Evolutionary conservation across 1,140 invertebrate genomes (phyloP), one percentile per base, ranked within the genome.

Genomic region (Mesaphorura yosii): DNA sequence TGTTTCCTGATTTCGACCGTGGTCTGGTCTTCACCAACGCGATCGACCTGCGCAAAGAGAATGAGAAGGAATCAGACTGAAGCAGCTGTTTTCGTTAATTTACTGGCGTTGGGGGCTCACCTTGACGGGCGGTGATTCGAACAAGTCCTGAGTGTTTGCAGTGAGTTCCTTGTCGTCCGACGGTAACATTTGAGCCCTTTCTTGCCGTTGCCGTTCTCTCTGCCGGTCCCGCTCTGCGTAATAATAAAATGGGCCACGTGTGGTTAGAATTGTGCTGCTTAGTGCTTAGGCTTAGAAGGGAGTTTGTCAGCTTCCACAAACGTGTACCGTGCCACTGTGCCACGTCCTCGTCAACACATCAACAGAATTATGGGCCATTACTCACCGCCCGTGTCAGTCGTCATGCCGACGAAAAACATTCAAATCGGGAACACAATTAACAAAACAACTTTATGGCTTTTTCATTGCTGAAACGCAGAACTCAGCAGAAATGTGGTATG

Each of bases 1-100:
- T 79, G 81, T 42, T 75, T 79, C 65, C 82, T 79, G 59, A 86
- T 84, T 64, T 84, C 77, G 64, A 82, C 78, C 46, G 76, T 78
- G n/a, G 80, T 76, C 39, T 74, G 76, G 67, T 87, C 83, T 37
- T 74, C 40, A 75, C 72, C 64, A 75, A 78, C 59, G 75, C n/a
- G 79, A 58, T 71, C 79, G 51, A 84, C 79, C 82, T 84, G 71
- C 3, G 69, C 68, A 26, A n/a, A n/a, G 6, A 42, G 17, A 10
- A 42, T 22, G 17, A 46, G 19, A 57, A 49, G 59, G 54, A 62
- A 63, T 65, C 52, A 60, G 52, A 60, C 53, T 48, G 6, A 10
- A 46, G 4, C 44, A 46, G 22, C 23, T n/a, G n/a, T n/a, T n/a
- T n/a, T 40, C 12, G 28, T 20, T 22, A 42, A 50, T 20, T 46